phyloP scores from a whole-genome alignment of 2,888 invertebrate species.

The Bellardia bayeri region DNA sequence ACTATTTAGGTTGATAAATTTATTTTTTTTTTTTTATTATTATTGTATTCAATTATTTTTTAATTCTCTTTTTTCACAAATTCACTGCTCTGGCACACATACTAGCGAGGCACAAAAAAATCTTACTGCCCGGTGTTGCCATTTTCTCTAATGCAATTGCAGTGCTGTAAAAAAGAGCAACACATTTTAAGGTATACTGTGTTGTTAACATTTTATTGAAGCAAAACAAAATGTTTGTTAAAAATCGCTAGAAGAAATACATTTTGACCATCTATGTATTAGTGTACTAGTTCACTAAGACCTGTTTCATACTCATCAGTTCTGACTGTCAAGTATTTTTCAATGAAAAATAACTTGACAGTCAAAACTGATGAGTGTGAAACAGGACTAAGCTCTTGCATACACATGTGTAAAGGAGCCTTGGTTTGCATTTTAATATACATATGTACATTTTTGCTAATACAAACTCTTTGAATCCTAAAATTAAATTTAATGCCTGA shows the following conservation, averaged over 20 bases:
- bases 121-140: constrained; percentile 34
- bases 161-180: constrained; percentile 3
- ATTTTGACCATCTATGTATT: no score
- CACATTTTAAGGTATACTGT: neutral
- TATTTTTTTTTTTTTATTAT: constrained; percentile 49
- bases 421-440: no score
- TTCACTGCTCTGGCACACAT: constrained; percentile 70
- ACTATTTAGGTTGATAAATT: constrained; percentile 55
- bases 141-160: neutral
- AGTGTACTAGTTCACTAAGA: no score
- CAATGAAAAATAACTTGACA: no score
- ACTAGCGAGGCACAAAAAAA: constrained; percentile 65
- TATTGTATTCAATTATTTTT: constrained; percentile 67
- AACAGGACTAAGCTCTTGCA: no score
- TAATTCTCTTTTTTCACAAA: constrained; percentile 65
- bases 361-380: no score
- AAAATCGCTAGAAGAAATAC: neutral
- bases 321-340: no score
- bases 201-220: neutral
- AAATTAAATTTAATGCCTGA: no score
- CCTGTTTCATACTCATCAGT: no score
- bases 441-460: no score
- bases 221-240: neutral
- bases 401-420: no score
- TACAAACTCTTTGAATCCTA: no score